Evolutionary conservation across 2,797 vertebrate species (phyloP).

Genomic region (Neosilurus hyrtlii): DNA sequence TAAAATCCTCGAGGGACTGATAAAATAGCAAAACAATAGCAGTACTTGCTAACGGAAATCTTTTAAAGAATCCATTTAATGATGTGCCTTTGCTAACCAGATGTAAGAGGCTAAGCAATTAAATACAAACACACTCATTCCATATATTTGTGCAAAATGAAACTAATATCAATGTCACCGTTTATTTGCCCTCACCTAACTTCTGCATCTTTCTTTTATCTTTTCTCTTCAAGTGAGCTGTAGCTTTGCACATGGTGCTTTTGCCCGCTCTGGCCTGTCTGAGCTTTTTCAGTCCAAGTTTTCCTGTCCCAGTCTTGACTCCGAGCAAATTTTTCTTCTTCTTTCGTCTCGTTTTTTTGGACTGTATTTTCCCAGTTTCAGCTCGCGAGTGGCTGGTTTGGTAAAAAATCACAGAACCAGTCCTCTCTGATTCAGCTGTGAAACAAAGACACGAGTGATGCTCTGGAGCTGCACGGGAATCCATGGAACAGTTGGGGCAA

Average conservation of each 20-base stretch:
- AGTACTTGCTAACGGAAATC: background rate
- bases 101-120: background rate
- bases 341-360: constrained; percentile 87
- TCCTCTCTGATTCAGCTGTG: constrained; percentile 21
- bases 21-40: background rate
- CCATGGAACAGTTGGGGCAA: constrained; percentile 57
- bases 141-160: background rate
- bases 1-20: too few species aligned
- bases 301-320: constrained; percentile 71
- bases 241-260: constrained; percentile 73
- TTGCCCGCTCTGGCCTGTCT: constrained; percentile 72
- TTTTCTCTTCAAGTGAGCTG: constrained; percentile 80
- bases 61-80: background rate
- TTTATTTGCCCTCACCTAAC: constrained; percentile 74
- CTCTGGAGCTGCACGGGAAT: constrained; percentile 42
- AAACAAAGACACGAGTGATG: constrained; percentile 49
- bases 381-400: constrained; percentile 61
- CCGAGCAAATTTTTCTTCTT: constrained; percentile 79
- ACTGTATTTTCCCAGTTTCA: constrained; percentile 61
- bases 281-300: constrained; percentile 54
- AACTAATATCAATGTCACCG: background rate
- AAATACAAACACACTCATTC: background rate
- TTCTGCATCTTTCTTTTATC: constrained; percentile 87
- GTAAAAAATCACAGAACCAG: constrained; percentile 19
- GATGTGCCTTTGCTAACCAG: background rate